phyloP scores from a whole-genome alignment of 53 echinoderm and acorn worm species.

The Actinopyga echinites region DNA sequence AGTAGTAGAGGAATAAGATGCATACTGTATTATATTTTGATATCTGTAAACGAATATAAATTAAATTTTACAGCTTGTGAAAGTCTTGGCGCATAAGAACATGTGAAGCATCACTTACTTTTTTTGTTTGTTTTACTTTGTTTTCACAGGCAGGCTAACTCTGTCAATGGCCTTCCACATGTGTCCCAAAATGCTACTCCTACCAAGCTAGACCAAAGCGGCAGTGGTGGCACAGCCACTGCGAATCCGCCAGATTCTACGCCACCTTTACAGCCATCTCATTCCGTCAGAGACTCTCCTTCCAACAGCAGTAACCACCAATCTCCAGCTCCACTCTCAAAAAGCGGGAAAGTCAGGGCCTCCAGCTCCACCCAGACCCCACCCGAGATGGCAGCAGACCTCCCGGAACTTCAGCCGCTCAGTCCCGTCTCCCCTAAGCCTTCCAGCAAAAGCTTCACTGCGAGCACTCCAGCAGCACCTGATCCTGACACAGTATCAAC shows the following conservation, averaged over 20 bases:
- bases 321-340: conserved; percentile 20
- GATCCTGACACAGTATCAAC: not conserved
- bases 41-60: no score
- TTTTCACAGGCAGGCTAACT: conserved; percentile 10
- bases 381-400: conserved; percentile 46
- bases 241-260: not conserved
- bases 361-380: conserved; percentile 47
- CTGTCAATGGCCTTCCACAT: not conserved
- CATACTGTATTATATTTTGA: no score
- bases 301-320: conserved; percentile 13
- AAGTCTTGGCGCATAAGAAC: no score
- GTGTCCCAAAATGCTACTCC: not conserved
- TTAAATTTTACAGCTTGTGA: no score
- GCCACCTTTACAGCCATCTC: not conserved
- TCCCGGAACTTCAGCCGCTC: conserved; percentile 23
- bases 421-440: not conserved
- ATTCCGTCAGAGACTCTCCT: not conserved
- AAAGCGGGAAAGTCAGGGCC: conserved; percentile 24
- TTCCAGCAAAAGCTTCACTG: not conserved
- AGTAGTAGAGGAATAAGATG: no score
- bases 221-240: not conserved
- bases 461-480: not conserved
- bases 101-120: no score
- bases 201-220: not conserved
- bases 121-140: no score